A percentile compares a stretch with the other conserved stretches of the same genome.
These are phyloP conservation scores for Strigamia crassipes DNA, from an alignment of 2,888 invertebrate species.

Conservation along the genomic window DNA sequence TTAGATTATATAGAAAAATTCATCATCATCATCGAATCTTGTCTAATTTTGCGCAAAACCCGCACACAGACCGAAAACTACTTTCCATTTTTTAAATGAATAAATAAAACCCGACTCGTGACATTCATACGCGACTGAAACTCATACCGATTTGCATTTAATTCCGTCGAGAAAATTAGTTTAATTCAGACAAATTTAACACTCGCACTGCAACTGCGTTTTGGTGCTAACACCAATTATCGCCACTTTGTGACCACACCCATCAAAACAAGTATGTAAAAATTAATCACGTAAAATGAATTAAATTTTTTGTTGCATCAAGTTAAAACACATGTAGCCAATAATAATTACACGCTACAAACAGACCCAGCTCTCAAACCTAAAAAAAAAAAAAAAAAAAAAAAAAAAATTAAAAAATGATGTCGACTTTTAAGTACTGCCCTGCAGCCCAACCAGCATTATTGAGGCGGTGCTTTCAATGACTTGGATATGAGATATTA, in stretches of 20 bases:
- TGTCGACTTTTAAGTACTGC: not conserved
- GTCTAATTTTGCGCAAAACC: too few species aligned
- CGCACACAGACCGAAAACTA: too few species aligned
- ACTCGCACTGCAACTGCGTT: not conserved
- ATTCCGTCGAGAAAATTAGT: not conserved
- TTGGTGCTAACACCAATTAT: conserved; percentile 13
- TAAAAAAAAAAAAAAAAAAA: too few species aligned
- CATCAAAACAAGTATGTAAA: not conserved
- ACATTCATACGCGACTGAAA: not conserved
- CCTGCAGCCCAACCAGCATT: not conserved
- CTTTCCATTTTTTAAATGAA: too few species aligned
- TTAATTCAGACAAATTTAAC: conserved; percentile 19
- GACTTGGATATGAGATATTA: not conserved
- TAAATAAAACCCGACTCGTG: too few species aligned
- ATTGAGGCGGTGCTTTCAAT: not conserved
- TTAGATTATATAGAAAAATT: not conserved
- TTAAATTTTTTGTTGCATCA: not conserved
- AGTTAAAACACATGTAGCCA: not conserved
- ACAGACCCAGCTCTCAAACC: too few species aligned
- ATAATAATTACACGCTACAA: not conserved
- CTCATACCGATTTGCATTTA: not conserved
- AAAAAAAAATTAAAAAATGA: not conserved
- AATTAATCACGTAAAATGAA: conserved; percentile 3
- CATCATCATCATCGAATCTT: too few species aligned
- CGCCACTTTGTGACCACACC: conserved; percentile 11